Evolutionary conservation across 2,888 invertebrate species (phyloP).

Genomic region (Meiosimyza platycephala): DNA sequence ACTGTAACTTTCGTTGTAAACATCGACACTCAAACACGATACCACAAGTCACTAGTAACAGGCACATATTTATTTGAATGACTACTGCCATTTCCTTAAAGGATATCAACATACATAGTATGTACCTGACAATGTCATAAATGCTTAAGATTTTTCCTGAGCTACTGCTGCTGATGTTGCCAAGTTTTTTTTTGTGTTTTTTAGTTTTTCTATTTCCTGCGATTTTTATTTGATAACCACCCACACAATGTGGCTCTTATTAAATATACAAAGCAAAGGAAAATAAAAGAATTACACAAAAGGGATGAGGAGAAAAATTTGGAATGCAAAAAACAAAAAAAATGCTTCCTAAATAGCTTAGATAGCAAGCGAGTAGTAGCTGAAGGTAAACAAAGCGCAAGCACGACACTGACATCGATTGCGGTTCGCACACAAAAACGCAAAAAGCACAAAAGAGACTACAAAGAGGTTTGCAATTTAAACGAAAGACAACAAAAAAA

Average conservation of each 20-base stretch:
- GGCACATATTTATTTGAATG: too few relatives aligned
- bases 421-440: background rate
- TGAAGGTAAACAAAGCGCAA: constrained; percentile 19
- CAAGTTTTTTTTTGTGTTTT: constrained; percentile 6
- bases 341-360: background rate
- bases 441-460: background rate
- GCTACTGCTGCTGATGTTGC: background rate
- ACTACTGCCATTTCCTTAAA: too few relatives aligned
- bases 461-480: too few relatives aligned
- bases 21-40: too few relatives aligned
- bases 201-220: background rate
- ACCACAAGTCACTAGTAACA: background rate
- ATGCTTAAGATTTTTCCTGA: constrained; percentile 26
- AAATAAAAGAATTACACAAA: too few relatives aligned
- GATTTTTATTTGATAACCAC: too few relatives aligned
- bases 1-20: too few relatives aligned
- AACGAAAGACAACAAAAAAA: background rate
- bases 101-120: background rate
- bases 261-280: too few relatives aligned
- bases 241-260: too few relatives aligned
- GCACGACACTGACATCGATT: constrained; percentile 24
- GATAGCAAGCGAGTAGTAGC: background rate
- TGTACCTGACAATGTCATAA: constrained; percentile 28
- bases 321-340: too few relatives aligned
- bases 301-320: too few relatives aligned